Conservation (phyloP, 2,888 invertebrate species). For the Andrena bucephala region DNA sequence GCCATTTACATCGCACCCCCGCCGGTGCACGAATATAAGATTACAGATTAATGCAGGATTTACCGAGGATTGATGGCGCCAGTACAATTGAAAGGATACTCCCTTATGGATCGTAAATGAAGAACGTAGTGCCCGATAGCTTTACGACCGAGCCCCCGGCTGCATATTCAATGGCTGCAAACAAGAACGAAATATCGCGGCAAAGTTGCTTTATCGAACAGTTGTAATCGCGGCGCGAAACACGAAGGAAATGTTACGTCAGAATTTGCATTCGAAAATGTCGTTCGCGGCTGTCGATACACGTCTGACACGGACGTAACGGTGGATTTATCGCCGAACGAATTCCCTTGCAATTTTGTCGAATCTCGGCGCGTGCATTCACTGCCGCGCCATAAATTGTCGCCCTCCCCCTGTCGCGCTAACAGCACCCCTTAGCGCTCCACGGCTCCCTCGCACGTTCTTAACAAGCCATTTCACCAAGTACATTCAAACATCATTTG, state of each 20-base stretch:
- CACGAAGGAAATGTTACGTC: not conserved
- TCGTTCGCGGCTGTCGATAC: constrained; percentile 4
- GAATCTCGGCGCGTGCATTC: not conserved
- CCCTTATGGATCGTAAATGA: constrained; percentile 7
- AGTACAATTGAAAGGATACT: not conserved
- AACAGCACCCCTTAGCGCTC: not conserved
- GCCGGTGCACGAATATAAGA: constrained; percentile 8
- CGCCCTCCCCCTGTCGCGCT: not conserved
- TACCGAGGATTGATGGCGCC: constrained; percentile 21
- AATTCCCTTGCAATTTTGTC: not conserved
- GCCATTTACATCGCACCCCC: constrained; percentile 40
- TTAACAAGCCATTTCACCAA: not conserved
- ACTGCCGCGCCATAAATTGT: not conserved
- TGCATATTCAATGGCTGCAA: not conserved
- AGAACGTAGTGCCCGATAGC: not conserved
- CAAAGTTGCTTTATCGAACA: constrained; percentile 1
- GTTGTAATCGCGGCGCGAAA: constrained; percentile 6
- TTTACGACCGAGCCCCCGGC: not conserved
- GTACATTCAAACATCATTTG: not conserved
- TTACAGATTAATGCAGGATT: constrained; percentile 47
- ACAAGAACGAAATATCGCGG: not conserved
- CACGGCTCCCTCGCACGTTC: not conserved
- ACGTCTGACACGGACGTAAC: constrained; percentile 11
- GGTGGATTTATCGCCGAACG: constrained; percentile 16
- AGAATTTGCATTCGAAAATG: constrained; percentile 24